Percentiles rank a stretch among this genome's conserved stretches.
phyloP scores from a whole-genome alignment of 2,113 vertebrate genomes.

The Hemibates koningsi region DNA sequence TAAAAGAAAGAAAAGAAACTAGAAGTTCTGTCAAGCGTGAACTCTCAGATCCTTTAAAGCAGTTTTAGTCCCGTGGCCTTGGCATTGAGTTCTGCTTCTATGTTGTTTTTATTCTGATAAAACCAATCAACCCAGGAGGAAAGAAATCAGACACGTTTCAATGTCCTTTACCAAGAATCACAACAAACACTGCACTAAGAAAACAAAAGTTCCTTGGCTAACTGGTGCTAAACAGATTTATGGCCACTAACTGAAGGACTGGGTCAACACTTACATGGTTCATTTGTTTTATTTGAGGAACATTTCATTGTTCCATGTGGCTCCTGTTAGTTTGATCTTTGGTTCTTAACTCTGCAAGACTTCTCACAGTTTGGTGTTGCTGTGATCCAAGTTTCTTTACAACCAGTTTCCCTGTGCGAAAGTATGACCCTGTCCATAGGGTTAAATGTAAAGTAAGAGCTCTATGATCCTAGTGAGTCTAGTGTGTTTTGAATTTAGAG shows the following conservation, averaged over 20 bases:
- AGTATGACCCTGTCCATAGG: background rate
- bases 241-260: constrained; percentile 2
- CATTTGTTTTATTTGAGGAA: constrained; percentile 45
- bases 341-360: background rate
- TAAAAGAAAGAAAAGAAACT: constrained; percentile 1
- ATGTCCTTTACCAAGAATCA: constrained; percentile 7
- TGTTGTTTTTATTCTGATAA: constrained; percentile 20
- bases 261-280: constrained; percentile 32
- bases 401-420: background rate
- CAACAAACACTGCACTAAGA: background rate
- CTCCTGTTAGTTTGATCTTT: constrained; percentile 27
- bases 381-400: background rate
- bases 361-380: constrained; percentile 14
- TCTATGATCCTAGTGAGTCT: background rate
- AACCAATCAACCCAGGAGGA: background rate
- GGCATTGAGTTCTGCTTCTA: background rate
- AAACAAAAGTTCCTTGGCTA: constrained; percentile 5
- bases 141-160: constrained; percentile 27
- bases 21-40: background rate
- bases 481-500: background rate
- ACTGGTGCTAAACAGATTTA: constrained; percentile 35
- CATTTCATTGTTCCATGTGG: constrained; percentile 34
- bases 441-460: background rate
- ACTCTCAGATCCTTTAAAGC: background rate
- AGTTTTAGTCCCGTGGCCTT: background rate